These are phyloP conservation scores for Pristionchus japonicus DNA, from an alignment of 2,888 invertebrate species.

Conservation along the genomic window DNA sequence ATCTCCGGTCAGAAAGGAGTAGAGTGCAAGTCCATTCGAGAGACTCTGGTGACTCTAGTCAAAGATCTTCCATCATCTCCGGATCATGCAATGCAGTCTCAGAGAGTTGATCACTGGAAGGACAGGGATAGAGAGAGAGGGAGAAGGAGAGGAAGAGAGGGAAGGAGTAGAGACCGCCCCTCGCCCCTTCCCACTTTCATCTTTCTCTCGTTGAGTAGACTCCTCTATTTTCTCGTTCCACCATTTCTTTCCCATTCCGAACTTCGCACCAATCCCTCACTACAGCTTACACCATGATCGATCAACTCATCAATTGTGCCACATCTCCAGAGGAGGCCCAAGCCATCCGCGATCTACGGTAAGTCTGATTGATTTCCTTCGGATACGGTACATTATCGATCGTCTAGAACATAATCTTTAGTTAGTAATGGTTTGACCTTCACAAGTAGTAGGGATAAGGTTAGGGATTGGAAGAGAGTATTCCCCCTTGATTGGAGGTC, in stretches of 20 bases:
- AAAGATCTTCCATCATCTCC: conserved; percentile 22
- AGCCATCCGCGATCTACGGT: conserved; percentile 52
- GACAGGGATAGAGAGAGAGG: background rate
- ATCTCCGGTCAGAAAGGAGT: background rate
- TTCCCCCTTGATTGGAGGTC: background rate
- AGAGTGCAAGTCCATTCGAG: background rate
- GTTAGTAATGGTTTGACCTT: background rate
- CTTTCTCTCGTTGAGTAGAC: conserved; percentile 21
- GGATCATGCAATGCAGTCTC: background rate
- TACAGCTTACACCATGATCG: conserved; percentile 4
- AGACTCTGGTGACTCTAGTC: too few relatives aligned
- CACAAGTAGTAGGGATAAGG: conserved; percentile 26
- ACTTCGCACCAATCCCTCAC: background rate
- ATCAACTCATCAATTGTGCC: conserved; percentile 39
- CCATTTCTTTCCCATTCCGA: background rate
- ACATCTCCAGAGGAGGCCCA: conserved; percentile 49
- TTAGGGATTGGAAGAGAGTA: conserved; percentile 24
- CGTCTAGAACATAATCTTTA: background rate
- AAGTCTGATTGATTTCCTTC: background rate
- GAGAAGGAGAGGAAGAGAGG: conserved; percentile 4
- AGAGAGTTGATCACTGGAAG: background rate
- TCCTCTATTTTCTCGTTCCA: conserved; percentile 35
- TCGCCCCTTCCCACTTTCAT: conserved; percentile 17
- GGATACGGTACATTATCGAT: conserved; percentile 7
- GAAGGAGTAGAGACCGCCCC: conserved; percentile 37